These are phyloP conservation scores for Sebastes iracundus DNA, from an alignment of 2,797 vertebrate species.

Conservation along the genomic window DNA sequence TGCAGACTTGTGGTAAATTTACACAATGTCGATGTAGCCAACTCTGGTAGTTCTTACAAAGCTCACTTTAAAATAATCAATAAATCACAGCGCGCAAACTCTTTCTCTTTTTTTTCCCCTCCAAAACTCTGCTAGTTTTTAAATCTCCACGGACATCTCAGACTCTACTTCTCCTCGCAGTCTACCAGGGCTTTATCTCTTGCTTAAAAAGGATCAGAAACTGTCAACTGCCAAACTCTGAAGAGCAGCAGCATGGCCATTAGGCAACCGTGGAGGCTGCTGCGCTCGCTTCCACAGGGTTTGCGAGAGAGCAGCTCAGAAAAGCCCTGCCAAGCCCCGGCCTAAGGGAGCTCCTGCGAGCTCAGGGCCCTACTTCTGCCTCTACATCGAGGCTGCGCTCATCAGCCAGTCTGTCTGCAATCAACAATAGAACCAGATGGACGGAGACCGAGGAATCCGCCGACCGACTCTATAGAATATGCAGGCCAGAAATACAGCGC, in stretches of 20 bases:
- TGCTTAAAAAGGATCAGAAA: conserved; percentile 78
- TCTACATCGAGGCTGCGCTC: conserved; percentile 58
- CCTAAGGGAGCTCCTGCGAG: conserved; percentile 66
- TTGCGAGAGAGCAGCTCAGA: conserved; percentile 60
- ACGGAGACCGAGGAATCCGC: conserved; percentile 58
- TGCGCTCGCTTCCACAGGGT: conserved; percentile 62
- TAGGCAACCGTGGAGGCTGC: conserved; percentile 69
- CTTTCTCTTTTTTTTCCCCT: background rate
- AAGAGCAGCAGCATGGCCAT: conserved; percentile 74
- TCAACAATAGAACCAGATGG: conserved; percentile 78
- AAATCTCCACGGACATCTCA: conserved; percentile 52
- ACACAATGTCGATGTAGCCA: background rate
- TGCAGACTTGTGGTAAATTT: conserved; percentile 31
- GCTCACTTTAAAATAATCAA: conserved; percentile 73
- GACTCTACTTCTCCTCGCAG: conserved; percentile 49
- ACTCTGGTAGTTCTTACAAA: conserved; percentile 44
- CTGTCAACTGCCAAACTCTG: conserved; percentile 75
- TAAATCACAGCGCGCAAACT: conserved; percentile 56
- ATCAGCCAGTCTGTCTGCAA: conserved; percentile 73
- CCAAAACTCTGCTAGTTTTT: conserved; percentile 30
- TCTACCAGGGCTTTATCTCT: conserved; percentile 68
- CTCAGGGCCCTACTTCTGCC: conserved; percentile 59
- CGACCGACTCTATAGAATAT: conserved; percentile 44
- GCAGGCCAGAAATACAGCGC: conserved; percentile 46
- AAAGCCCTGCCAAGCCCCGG: conserved; percentile 70